Conservation (phyloP, 2,797 vertebrate species). For the Selene dorsalis region DNA sequence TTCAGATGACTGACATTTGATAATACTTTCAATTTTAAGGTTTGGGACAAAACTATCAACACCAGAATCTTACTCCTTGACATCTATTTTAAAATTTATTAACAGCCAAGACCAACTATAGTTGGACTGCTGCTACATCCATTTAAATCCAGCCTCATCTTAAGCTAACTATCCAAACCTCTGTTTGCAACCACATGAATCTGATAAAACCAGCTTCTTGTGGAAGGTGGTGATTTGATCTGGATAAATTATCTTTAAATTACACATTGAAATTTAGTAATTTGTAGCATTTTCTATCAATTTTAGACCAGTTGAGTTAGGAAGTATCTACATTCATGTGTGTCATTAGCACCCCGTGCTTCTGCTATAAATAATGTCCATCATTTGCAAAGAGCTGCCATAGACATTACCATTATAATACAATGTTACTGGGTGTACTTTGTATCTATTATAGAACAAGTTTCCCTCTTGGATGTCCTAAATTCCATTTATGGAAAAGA, state of each 20-base stretch:
- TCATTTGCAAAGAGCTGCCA: neutral
- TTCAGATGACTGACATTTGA: conserved; percentile 1
- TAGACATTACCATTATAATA: neutral
- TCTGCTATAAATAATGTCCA: neutral
- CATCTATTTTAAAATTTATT: too few relatives aligned
- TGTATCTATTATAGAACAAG: conserved; percentile 1
- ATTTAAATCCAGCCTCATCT: too few relatives aligned
- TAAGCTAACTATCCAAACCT: too few relatives aligned
- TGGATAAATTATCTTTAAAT: too few relatives aligned
- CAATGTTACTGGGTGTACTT: neutral
- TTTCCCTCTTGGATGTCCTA: neutral
- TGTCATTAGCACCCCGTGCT: neutral
- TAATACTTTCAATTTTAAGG: neutral
- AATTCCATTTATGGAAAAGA: conserved; percentile 32
- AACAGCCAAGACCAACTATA: neutral
- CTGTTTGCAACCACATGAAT: too few relatives aligned
- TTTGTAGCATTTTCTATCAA: neutral
- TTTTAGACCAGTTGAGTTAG: neutral
- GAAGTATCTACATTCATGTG: neutral
- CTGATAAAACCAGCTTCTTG: too few relatives aligned
- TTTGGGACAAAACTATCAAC: neutral
- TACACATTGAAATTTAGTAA: neutral
- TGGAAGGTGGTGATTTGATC: too few relatives aligned
- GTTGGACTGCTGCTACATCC: too few relatives aligned
- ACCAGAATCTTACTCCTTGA: neutral